A percentile compares a stretch with the other conserved stretches of the same genome.
phyloP scores from a whole-genome alignment of 2,113 vertebrate species.

The Ophthalmolycus amberensis region DNA sequence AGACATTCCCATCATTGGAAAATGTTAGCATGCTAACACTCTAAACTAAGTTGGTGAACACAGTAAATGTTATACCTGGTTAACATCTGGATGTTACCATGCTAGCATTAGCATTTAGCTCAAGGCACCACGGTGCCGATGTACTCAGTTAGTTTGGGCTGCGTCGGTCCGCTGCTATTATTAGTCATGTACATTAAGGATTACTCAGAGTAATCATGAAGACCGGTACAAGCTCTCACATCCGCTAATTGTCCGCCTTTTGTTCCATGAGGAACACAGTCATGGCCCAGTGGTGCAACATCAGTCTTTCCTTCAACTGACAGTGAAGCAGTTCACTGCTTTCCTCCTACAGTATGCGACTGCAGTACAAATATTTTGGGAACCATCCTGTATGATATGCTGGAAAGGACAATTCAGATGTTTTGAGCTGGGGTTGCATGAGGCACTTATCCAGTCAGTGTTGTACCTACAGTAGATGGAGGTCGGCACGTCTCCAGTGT shows the following conservation, averaged over 20 bases:
- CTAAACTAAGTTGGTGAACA: background rate
- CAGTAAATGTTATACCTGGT: background rate
- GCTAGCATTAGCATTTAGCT: background rate
- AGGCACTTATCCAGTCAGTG: background rate
- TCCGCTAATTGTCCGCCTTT: background rate
- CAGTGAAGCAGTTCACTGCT: background rate
- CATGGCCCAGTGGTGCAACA: background rate
- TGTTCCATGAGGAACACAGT: background rate
- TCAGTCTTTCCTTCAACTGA: background rate
- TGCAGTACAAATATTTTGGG: background rate
- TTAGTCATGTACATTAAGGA: background rate
- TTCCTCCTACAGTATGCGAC: background rate
- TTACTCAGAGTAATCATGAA: background rate
- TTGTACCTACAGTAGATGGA: background rate
- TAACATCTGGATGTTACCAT: background rate
- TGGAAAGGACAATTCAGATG: background rate
- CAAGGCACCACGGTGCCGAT: background rate
- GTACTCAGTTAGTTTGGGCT: background rate
- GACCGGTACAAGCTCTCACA: background rate
- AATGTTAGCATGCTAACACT: background rate
- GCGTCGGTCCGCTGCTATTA: background rate
- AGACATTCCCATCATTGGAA: background rate
- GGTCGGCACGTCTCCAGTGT: background rate
- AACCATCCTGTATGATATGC: background rate
- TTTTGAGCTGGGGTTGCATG: background rate